Evolutionary conservation across 64 coral and sea anemone genomes (phyloP).

Genomic region (Acropora tenuis): DNA sequence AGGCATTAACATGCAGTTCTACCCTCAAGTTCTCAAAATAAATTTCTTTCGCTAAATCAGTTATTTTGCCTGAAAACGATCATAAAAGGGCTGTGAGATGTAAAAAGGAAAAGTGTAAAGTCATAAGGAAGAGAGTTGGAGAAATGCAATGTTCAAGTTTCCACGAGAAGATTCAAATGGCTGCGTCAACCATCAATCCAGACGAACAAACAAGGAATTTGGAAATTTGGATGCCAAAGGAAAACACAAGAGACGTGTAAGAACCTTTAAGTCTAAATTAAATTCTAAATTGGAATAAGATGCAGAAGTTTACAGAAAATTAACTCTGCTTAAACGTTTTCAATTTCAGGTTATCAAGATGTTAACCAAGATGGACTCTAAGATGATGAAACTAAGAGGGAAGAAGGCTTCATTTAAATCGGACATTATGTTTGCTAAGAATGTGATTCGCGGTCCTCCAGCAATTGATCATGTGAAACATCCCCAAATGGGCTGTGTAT

Average conservation of each 20-base stretch:
- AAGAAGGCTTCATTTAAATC: neutral
- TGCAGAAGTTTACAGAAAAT: too few species aligned
- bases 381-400: neutral
- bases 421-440: conserved; percentile 3
- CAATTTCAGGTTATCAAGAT: conserved; percentile 5
- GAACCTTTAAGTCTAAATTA: too few species aligned
- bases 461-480: neutral
- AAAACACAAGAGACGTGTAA: neutral
- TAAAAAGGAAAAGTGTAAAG: neutral
- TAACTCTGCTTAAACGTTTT: too few species aligned
- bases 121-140: neutral
- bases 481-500: neutral
- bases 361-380: neutral
- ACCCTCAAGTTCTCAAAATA: neutral
- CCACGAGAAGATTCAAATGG: neutral
- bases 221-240: neutral
- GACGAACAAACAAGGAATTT: neutral
- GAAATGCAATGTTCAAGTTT: neutral
- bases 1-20: neutral
- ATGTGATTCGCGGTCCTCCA: neutral
- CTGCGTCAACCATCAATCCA: neutral
- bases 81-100: neutral
- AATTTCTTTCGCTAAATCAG: neutral
- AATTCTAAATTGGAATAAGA: too few species aligned
- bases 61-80: neutral